These are phyloP conservation scores for Peromyscus nudipes DNA, from an alignment of 2,797 vertebrate species.

Conservation along the genomic window DNA sequence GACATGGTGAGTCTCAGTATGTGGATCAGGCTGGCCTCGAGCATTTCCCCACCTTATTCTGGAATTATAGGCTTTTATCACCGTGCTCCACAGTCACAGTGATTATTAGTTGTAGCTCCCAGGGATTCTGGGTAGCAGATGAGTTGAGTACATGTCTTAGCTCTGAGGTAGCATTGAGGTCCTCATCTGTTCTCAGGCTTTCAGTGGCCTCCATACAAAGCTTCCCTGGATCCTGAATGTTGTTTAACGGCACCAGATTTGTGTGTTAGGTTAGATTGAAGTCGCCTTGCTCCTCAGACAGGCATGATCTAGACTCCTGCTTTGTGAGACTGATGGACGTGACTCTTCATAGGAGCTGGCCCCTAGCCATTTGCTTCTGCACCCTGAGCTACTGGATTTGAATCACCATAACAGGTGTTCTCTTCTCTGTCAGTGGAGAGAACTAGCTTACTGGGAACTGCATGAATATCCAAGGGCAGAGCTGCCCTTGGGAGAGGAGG, in stretches of 20 bases:
- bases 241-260: background rate
- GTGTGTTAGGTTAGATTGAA: fast-evolving
- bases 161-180: fast-evolving
- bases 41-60: background rate
- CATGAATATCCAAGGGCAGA: background rate
- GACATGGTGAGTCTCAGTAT: background rate
- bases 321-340: background rate
- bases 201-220: fast-evolving
- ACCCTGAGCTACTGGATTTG: background rate
- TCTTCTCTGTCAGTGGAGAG: background rate
- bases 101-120: background rate
- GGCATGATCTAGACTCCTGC: background rate
- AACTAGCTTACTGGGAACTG: background rate
- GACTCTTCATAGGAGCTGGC: background rate
- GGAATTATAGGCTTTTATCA: background rate
- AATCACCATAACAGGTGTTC: no score
- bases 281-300: background rate
- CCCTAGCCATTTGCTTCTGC: background rate
- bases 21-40: background rate
- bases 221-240: fast-evolving
- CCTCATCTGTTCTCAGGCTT: fast-evolving
- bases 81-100: background rate
- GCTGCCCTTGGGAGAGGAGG: background rate
- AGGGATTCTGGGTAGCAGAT: no score
- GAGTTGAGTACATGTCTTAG: background rate